Evolutionary conservation across 2,888 invertebrate species (phyloP), one percentile per base, ranked within the genome.

Genomic region (Oithona nana): DNA sequence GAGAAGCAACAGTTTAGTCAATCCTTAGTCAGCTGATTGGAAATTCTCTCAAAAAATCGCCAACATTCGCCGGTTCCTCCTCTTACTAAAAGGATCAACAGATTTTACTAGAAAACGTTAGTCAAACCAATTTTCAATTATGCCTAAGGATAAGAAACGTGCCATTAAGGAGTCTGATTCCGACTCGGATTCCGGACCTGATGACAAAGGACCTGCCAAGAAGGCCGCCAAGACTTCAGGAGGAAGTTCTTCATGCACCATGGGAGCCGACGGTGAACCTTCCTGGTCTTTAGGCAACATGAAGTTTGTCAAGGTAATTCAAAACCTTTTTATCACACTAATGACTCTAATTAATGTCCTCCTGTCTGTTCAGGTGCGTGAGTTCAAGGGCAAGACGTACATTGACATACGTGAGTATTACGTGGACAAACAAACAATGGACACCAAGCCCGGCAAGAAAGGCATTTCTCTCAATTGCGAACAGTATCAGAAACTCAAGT

Each of bases 401-500:
- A 56, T 62, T 11, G 62, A 62, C 56, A 62, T 62, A 39, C 29
- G 62, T 13, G 62, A 62, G 31, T 62, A 56, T 39, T 62, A 62
- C 29, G 62, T 62, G 62, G 62, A 62, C 28, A 28, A 56, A 20
- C 30, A 3, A 31, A 62, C 62, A 1, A 62, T 62, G 62, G 62
- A 62, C 8, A 56, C 55, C 24, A 62, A 62, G 28, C 62, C 62
- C 28, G 62, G 62, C 20, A 62, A 62, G 31, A 62, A 62, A 48
- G 62, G 62, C 28, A 62, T 62, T 28, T 62, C 62, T 16, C 39
- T 62, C 2, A 56, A 20, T 2, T 28, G 29, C 22, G 54, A 56
- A 24, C 62, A 62, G 56, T 62, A 62, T 56, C 62, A 62, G 56
- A 54, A 62, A 30, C 31, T 62, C 11, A 62, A 62, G 39, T n/a